Percentiles rank a stretch among this genome's conserved stretches.
These are phyloP conservation scores for Sminthopsis crassicaudata DNA, from an alignment of 2,113 vertebrate species.

Conservation along the genomic window DNA sequence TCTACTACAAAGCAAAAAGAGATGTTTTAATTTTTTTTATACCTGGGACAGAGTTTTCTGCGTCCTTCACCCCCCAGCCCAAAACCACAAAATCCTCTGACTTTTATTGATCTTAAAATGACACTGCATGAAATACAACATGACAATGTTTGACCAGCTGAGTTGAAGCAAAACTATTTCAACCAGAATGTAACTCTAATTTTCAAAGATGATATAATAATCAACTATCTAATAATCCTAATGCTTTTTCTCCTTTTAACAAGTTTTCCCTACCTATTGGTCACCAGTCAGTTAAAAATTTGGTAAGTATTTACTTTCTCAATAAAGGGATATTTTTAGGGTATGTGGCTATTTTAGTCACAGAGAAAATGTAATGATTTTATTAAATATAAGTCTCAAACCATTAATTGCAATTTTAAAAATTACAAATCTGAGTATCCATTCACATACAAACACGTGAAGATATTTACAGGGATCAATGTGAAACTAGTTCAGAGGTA, in stretches of 20 bases:
- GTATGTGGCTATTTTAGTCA: not conserved
- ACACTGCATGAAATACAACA: slow-evolving; percentile 40
- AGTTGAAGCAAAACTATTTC: not conserved
- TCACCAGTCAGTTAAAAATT: slow-evolving; percentile 9
- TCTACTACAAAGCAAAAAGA: slow-evolving; percentile 27
- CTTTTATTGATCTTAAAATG: slow-evolving; percentile 33
- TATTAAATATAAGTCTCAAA: not conserved
- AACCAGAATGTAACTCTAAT: slow-evolving; percentile 20
- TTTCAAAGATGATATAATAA: not conserved
- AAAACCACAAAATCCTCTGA: not conserved
- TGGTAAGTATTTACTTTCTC: not conserved
- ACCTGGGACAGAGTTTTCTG: not conserved
- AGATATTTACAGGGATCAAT: not conserved
- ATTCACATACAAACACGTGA: not conserved
- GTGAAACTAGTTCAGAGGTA: slow-evolving; percentile 15
- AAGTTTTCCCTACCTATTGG: slow-evolving; percentile 11
- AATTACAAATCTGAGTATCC: not conserved
- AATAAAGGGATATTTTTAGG: not conserved
- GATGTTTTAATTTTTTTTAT: slow-evolving; percentile 9
- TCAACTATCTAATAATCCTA: not conserved
- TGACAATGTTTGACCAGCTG: slow-evolving; percentile 23
- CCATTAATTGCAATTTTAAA: not conserved
- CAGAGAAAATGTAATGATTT: not conserved
- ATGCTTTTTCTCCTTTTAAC: slow-evolving; percentile 8
- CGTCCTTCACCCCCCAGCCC: not conserved